Base-by-base conservation (phyloP, 2,888 invertebrate genomes). In the Barypeithes pellucidus region DNA sequence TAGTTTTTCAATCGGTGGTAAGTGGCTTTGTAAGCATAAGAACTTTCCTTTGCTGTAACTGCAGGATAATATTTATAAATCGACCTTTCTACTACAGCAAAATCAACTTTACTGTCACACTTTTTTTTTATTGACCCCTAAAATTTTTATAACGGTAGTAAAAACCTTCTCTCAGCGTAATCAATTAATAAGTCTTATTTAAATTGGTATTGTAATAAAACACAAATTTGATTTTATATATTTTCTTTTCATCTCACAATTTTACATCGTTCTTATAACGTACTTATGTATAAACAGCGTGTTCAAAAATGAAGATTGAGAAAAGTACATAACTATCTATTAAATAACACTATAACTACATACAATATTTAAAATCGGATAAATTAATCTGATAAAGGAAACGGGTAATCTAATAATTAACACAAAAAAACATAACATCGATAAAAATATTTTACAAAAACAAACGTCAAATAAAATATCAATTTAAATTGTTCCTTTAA, bases 201-300 rank as follows among this genome's bases (percentile, higher is more conserved):
- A n/a, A n/a, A n/a, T n/a, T n/a, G n/a, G n/a, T n/a, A n/a, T 39
- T 1, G n/a, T 1, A 75, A 73, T 76, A 67, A 75, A 76, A 76
- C 68, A 36, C 0, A 16, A n/a, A 29, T 54, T 11, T 62, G 67
- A 81, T 82, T 81, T 82, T 78, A 78, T 79, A 82, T 79, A 76
- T 80, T 82, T 82, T 83, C 82, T 82, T 84, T 84, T 84, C 84
- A 84, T 69, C 45, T 73, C 84, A 85, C 83, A 83, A 82, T 83
- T 83, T 82, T 84, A 84, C 84, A 84, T 84, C 83, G 80, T 82
- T 82, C 82, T 80, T 84, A 83, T 73, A 69, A 65, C 60, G 57
- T 65, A 82, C 81, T 83, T 82, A 80, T 81, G 80, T 84, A 83
- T 84, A 84, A 84, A 84, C 83, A 85, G 84, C 84, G 80, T 84